Base-by-base conservation (phyloP, 1,140 invertebrate species). In the Steinernema khuongi region DNA sequence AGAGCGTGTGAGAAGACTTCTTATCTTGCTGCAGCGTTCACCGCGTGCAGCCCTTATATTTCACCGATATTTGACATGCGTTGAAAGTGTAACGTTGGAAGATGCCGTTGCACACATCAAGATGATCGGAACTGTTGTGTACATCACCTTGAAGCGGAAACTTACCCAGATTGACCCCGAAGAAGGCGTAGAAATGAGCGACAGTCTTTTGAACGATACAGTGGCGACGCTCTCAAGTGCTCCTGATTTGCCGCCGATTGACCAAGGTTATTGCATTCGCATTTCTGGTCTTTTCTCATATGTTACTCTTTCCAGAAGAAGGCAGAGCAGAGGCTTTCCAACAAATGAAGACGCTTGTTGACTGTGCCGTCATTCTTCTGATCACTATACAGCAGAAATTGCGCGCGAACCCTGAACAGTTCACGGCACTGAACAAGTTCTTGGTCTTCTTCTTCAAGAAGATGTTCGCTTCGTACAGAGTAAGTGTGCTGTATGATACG, bases 381-480 rank as follows among this genome's bases (percentile, higher is more conserved):
- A 14, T 60, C 50, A 60, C 50, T 4, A 60, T 60, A 14, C 50
- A 22, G 7, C 14, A 60, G 7, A 4, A 60, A 7, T 22, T 60
- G 7, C 14, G 14, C 50, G 11, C 14, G 7, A 26, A 60, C 19
- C 11, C 50, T 22, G 50, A 17, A 22, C 50, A 60, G 19, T 60
- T 14, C 50, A 60, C 50, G 11, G 26, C 26, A 14, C 14, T 26
- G 7, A 60, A 60, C 50, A 60, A 60, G 50, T 60, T 60, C 22
- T 22, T 60, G 50, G 50, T 60, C 4, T 60, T 60, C 50, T 60
- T 60, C 50, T 60, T 60, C 50, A 60, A 60, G 50, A 11, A 26
- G 50, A 60, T 60, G 50, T 60, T 60, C 50, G 19, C 26, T 22
- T n/a, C 50, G 7, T 60, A 60, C 50, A 7, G 50, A n/a, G n/a